phyloP scores from a whole-genome alignment of 2,888 invertebrate genomes.

The Nephrocerus scutellatus region DNA sequence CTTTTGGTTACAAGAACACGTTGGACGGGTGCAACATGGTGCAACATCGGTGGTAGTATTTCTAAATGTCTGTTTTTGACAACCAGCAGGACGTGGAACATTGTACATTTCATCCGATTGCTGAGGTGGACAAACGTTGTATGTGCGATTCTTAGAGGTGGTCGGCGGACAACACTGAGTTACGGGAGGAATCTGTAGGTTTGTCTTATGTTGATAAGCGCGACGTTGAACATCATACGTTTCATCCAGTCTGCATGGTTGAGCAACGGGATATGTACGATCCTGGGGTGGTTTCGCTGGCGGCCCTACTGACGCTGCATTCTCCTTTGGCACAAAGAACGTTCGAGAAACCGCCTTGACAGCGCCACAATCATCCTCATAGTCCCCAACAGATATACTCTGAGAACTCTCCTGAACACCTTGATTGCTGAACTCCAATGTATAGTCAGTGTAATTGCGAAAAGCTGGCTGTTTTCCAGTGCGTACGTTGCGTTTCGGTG shows the following conservation, averaged over 20 bases:
- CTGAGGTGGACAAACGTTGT: no score
- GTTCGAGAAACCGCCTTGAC: slow-evolving; percentile 20
- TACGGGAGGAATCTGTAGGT: neutral
- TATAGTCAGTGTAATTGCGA: slow-evolving; percentile 24
- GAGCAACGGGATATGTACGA: slow-evolving; percentile 4
- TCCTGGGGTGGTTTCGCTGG: no score
- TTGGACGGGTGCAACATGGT: no score
- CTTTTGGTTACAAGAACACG: no score
- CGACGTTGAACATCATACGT: neutral
- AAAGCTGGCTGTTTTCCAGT: slow-evolving; percentile 10
- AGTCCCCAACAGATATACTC: slow-evolving; percentile 20
- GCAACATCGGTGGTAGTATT: no score
- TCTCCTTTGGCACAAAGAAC: slow-evolving; percentile 17
- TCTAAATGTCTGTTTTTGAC: no score
- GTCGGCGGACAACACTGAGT: neutral
- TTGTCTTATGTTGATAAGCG: slow-evolving; percentile 2
- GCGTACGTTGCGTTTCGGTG: slow-evolving; percentile 8
- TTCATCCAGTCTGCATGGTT: neutral
- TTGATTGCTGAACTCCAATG: slow-evolving; percentile 12
- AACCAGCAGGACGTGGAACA: no score
- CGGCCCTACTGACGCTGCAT: no score
- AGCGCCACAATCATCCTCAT: slow-evolving; percentile 16
- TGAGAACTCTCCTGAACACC: slow-evolving; percentile 18
- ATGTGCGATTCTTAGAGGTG: no score
- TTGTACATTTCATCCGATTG: no score